These are phyloP conservation scores for Neodon shergylaensis DNA, from an alignment of 2,113 vertebrate species.

Conservation along the genomic window DNA sequence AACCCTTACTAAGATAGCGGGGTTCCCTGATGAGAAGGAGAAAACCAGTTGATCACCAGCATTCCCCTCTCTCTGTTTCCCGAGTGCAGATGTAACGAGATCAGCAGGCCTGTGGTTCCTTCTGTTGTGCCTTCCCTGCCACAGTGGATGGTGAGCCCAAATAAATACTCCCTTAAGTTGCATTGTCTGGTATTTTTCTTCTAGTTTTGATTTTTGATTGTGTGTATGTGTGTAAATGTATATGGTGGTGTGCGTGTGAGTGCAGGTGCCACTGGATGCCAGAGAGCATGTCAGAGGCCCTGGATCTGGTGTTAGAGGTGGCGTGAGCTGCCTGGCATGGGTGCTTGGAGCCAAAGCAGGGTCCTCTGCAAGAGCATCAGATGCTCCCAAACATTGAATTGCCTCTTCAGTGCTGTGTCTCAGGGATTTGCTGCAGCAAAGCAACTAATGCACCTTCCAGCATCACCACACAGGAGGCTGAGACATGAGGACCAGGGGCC, in stretches of 20 bases:
- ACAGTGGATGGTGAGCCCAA: neutral
- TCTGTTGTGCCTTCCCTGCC: neutral
- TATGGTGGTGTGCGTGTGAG: too few species aligned
- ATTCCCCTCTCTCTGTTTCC: neutral
- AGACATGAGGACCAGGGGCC: neutral
- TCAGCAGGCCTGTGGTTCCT: neutral
- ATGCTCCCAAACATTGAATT: neutral
- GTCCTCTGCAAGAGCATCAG: neutral
- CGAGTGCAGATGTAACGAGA: too few species aligned
- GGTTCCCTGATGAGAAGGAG: neutral
- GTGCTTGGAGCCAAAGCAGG: neutral
- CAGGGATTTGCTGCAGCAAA: neutral
- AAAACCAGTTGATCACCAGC: neutral
- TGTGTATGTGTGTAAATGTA: neutral
- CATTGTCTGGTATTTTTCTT: neutral
- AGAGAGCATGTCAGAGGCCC: neutral
- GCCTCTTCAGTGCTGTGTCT: too few species aligned
- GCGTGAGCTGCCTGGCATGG: neutral
- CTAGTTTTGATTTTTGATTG: neutral
- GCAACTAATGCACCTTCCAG: neutral
- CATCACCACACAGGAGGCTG: neutral
- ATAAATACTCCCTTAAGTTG: neutral
- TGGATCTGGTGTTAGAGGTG: neutral
- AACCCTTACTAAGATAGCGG: neutral
- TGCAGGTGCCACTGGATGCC: neutral